phyloP scores from a whole-genome alignment of 2,888 invertebrate genomes.

The Strigamia transsilvanica region DNA sequence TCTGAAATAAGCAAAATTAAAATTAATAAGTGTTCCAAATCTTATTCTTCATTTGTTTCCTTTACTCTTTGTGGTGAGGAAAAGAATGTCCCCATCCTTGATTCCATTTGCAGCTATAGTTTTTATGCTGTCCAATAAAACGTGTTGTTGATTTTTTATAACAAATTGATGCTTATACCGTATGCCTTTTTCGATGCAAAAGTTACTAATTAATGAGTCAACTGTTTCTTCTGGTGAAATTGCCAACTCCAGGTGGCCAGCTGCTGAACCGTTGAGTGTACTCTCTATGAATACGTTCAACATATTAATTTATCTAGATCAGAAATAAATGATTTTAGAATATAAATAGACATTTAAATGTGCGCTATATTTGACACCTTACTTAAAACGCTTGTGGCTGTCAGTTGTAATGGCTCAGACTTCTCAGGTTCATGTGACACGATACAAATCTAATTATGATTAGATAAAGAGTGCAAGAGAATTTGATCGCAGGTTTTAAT shows the following conservation, averaged over 20 bases:
- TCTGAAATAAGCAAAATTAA: constrained; percentile 39
- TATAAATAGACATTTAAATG: too few species aligned
- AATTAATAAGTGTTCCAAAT: not conserved
- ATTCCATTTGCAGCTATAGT: constrained; percentile 60
- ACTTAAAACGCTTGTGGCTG: not conserved
- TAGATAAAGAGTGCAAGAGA: too few species aligned
- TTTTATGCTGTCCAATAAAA: constrained; percentile 60
- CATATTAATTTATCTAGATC: constrained; percentile 29
- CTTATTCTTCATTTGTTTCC: not conserved
- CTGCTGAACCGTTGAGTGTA: constrained; percentile 57
- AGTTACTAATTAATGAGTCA: constrained; percentile 58
- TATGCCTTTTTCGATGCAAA: constrained; percentile 58
- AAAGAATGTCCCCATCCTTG: constrained; percentile 61
- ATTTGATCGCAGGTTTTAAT: too few species aligned
- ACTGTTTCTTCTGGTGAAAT: constrained; percentile 57
- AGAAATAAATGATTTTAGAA: not conserved
- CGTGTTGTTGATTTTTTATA: constrained; percentile 59
- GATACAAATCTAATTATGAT: not conserved
- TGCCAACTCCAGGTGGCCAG: constrained; percentile 57
- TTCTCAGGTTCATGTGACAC: not conserved
- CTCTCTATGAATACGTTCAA: constrained; percentile 58
- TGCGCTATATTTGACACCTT: too few species aligned
- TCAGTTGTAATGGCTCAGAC: not conserved
- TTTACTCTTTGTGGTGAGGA: constrained; percentile 61
- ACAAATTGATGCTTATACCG: constrained; percentile 58